These are phyloP conservation scores for Drosophila truncata DNA, from an alignment of 1,140 invertebrate species.

Conservation along the genomic window DNA sequence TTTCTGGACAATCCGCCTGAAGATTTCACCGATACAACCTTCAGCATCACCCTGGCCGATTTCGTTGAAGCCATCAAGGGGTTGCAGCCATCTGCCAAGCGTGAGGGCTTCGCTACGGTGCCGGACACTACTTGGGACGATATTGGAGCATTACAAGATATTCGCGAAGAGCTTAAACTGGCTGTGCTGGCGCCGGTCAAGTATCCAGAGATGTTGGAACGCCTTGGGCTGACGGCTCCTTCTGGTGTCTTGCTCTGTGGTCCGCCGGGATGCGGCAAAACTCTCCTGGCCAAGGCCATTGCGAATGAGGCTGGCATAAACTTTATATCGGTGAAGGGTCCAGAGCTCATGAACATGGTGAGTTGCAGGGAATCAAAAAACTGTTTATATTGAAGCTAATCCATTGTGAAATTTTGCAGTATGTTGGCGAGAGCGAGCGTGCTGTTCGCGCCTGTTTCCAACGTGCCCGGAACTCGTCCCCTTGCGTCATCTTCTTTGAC, in stretches of 20 bases:
- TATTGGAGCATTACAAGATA: conserved; percentile 95
- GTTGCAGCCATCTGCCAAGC: conserved; percentile 96
- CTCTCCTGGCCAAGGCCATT: conserved; percentile 96
- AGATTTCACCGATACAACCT: conserved; percentile 78
- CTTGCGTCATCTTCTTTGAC: conserved; percentile 99
- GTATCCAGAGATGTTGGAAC: conserved; percentile 91
- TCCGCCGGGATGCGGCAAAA: conserved; percentile 97
- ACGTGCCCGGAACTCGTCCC: conserved; percentile 96
- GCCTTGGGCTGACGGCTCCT: conserved; percentile 91
- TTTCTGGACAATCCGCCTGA: conserved; percentile 86
- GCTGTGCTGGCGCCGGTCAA: conserved; percentile 97
- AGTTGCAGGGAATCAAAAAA: background rate
- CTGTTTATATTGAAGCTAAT: background rate
- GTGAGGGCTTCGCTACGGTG: conserved; percentile 99
- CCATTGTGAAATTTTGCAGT: conserved; percentile 87
- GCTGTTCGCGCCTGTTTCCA: conserved; percentile 98
- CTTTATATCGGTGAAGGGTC: conserved; percentile 98
- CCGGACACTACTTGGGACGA: conserved; percentile 99
- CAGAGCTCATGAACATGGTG: conserved; percentile 98
- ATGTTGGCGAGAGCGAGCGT: conserved; percentile 99
- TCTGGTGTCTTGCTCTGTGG: conserved; percentile 97
- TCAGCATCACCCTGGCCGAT: conserved; percentile 91
- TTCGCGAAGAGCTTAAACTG: conserved; percentile 95
- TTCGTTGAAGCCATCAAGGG: conserved; percentile 92
- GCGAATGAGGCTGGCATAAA: conserved; percentile 98